phyloP scores from a whole-genome alignment of 2,888 invertebrate genomes.

The Ecdyonurus torrentis region DNA sequence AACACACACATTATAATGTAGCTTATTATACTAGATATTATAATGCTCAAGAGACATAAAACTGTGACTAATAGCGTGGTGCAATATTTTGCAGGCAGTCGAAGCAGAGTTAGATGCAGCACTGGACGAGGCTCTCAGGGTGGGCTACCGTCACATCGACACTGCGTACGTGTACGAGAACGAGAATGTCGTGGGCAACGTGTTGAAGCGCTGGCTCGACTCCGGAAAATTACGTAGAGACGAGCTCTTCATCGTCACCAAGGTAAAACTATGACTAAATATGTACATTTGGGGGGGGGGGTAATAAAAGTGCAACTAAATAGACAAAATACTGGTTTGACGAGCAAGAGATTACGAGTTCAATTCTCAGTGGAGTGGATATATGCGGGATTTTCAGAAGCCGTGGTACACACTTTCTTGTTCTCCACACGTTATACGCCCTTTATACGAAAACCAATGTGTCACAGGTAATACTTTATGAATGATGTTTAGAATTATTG shows the following conservation, averaged over 20 bases:
- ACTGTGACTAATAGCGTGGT: too few relatives aligned
- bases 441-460: too few relatives aligned
- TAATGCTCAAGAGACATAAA: too few relatives aligned
- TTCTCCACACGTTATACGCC: too few relatives aligned
- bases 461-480: too few relatives aligned
- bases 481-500: too few relatives aligned
- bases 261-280: constrained; percentile 30
- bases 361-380: too few relatives aligned
- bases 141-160: constrained; percentile 72
- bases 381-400: too few relatives aligned
- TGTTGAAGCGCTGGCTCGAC: constrained; percentile 51
- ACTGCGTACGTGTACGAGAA: constrained; percentile 63
- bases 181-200: constrained; percentile 55
- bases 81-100: constrained; percentile 23
- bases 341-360: too few relatives aligned
- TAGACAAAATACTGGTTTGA: background rate
- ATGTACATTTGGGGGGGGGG: background rate
- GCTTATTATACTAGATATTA: too few relatives aligned
- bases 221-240: constrained; percentile 49
- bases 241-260: constrained; percentile 71
- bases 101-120: constrained; percentile 46
- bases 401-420: too few relatives aligned
- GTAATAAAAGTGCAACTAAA: background rate
- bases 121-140: constrained; percentile 49
- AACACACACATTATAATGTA: too few relatives aligned